Base-by-base conservation (phyloP, 2,888 invertebrate species). In the Pilophorus perplexus region DNA sequence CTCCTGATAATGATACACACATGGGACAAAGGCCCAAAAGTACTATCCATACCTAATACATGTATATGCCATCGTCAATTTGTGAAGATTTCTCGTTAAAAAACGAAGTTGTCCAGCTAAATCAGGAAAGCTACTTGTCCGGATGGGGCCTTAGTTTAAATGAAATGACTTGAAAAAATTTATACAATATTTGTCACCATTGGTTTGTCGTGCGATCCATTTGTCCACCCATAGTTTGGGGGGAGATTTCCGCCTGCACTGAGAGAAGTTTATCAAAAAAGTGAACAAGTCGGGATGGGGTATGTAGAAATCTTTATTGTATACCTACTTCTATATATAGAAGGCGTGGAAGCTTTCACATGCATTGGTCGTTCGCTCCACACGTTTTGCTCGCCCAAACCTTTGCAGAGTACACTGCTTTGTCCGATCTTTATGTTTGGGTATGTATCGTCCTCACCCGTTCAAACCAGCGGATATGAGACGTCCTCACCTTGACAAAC, bases 71-170 rank as follows among this genome's bases (percentile, higher is more conserved):
- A 40, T 40, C 40, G 40, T 6, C 40, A 40, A 40, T 40, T 40
- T 12, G 40, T 40, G 40, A 40, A 40, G 40, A n/a, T 40, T 40
- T 40, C 40, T n/a, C 40, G 40, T 40, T 6, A 40, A 40, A 40
- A 40, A 40, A 40, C 40, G 40, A 40, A 40, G 12, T 40, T 40
- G 4, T 40, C 40, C 4, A 40, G 40, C n/a, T 40, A 12, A 40
- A 40, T 40, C 40, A 6, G 40, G 40, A 16, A 40, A 40, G 16
- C 40, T 40, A 40, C 40, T 6, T 12, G 3, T 40, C 40, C 40
- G 40, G 40, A 40, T 40, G 40, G n/a, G n/a, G 40, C n/a, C 40
- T 40, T 40, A 40, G 12, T 40, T 40, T 40, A 40, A 40, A 40
- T 40, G 40, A 40, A 40, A 40, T 40, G 3, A 40, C 40, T n/a